A percentile compares a stretch with the other conserved stretches of the same genome.
These are phyloP conservation scores for Anisognathus igniventris DNA, from an alignment of 2,797 vertebrate genomes.

Conservation along the genomic window DNA sequence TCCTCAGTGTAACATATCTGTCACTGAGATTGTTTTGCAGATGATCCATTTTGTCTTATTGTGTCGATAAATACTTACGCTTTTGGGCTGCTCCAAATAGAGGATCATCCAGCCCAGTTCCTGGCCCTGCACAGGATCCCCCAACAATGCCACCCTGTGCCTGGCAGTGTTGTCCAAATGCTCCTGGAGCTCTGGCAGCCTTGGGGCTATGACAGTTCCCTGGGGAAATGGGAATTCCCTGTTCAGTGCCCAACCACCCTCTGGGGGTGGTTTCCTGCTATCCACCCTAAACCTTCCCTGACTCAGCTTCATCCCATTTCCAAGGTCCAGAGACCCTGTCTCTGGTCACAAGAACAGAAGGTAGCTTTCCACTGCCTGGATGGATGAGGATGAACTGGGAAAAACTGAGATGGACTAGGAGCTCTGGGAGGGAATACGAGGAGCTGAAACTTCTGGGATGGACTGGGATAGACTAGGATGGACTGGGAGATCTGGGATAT, in stretches of 20 bases:
- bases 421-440: not conserved
- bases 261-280: not conserved
- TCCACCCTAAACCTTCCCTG: not conserved
- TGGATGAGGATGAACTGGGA: not conserved
- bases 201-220: not conserved
- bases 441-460: not conserved
- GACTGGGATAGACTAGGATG: not conserved
- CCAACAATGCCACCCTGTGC: not conserved
- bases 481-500: not conserved
- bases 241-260: accelerated
- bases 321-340: not conserved
- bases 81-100: not conserved
- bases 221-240: not conserved
- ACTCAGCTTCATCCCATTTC: not conserved
- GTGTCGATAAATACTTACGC: not conserved
- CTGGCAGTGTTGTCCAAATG: accelerated
- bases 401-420: not conserved
- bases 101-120: not conserved
- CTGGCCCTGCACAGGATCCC: not conserved
- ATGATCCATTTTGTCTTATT: not conserved
- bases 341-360: not conserved
- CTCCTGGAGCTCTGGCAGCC: not conserved
- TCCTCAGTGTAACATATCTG: not conserved
- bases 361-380: not conserved
- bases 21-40: not conserved